Conservation (phyloP, 2,797 vertebrate genomes). For the Odontamblyopus lacepedii region DNA sequence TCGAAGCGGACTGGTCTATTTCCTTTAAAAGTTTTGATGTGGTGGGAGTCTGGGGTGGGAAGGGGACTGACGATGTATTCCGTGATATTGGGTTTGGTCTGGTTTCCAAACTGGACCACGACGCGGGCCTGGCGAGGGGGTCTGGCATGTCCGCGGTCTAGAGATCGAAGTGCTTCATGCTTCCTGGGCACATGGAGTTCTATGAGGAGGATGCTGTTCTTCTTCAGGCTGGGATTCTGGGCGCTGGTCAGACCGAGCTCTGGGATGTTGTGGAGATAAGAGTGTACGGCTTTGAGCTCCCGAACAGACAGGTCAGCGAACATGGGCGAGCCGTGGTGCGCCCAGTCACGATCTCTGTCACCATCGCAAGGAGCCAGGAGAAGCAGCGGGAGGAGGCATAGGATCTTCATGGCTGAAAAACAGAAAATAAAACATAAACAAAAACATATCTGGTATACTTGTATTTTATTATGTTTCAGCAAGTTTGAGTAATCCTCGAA, state of each 20-base stretch:
- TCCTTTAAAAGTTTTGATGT: constrained; percentile 51
- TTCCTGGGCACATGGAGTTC: constrained; percentile 89
- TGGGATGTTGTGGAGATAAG: constrained; percentile 77
- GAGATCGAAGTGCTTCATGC: constrained; percentile 76
- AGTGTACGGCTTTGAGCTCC: constrained; percentile 81
- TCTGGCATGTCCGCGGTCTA: constrained; percentile 73
- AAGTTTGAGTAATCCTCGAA: too few species aligned
- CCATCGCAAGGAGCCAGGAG: constrained; percentile 35
- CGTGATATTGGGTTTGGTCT: constrained; percentile 81
- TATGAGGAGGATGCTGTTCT: constrained; percentile 88
- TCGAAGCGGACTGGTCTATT: constrained; percentile 67
- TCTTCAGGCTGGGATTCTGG: constrained; percentile 61
- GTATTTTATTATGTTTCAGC: not conserved
- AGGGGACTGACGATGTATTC: constrained; percentile 89
- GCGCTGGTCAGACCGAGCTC: constrained; percentile 77
- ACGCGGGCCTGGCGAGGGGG: constrained; percentile 84
- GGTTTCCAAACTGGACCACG: constrained; percentile 84
- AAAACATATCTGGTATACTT: not conserved
- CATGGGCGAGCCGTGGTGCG: constrained; percentile 78
- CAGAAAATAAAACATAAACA: not conserved
- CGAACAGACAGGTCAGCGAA: constrained; percentile 83
- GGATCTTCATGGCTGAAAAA: constrained; percentile 64
- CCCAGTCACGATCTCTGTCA: constrained; percentile 70
- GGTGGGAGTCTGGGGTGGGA: constrained; percentile 75
- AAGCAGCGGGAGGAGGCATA: constrained; percentile 59